Evolutionary conservation across 2,888 invertebrate genomes (phyloP).

Genomic region (Liopterus haemorrhoidalis): DNA sequence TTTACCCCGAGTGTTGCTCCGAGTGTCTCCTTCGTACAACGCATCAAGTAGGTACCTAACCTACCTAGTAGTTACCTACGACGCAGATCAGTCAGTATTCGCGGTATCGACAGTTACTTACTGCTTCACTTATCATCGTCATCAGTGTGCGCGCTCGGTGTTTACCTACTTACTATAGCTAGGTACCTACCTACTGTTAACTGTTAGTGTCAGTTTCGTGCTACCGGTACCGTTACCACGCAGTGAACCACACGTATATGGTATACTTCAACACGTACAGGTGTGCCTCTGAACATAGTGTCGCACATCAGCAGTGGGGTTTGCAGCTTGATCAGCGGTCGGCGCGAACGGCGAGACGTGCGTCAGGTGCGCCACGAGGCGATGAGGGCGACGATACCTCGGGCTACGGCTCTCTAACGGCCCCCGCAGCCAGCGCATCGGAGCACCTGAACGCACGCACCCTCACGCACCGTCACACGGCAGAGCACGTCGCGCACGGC

Average conservation of each 20-base stretch:
- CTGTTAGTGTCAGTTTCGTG: too few species aligned
- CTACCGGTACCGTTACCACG: too few species aligned
- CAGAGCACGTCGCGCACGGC: constrained; percentile 18
- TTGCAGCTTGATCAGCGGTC: constrained; percentile 25
- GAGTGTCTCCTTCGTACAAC: too few species aligned
- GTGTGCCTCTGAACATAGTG: too few species aligned
- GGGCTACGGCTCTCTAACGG: constrained; percentile 8
- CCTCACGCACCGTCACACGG: constrained; percentile 30
- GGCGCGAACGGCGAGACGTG: constrained; percentile 21
- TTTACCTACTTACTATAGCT: too few species aligned
- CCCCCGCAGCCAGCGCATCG: constrained; percentile 41
- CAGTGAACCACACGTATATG: too few species aligned
- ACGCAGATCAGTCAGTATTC: background rate
- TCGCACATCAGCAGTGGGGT: too few species aligned
- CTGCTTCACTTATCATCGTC: background rate
- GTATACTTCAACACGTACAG: too few species aligned
- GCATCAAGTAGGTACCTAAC: too few species aligned
- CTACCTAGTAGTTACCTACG: background rate
- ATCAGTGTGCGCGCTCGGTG: background rate
- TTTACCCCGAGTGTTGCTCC: too few species aligned
- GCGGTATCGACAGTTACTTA: background rate
- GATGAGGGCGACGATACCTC: constrained; percentile 4
- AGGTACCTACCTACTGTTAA: background rate
- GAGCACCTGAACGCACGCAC: too few species aligned
- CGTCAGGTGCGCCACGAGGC: constrained; percentile 15